Base-by-base conservation (phyloP, 2,888 invertebrate genomes). In the Ornithoptera priamus region DNA sequence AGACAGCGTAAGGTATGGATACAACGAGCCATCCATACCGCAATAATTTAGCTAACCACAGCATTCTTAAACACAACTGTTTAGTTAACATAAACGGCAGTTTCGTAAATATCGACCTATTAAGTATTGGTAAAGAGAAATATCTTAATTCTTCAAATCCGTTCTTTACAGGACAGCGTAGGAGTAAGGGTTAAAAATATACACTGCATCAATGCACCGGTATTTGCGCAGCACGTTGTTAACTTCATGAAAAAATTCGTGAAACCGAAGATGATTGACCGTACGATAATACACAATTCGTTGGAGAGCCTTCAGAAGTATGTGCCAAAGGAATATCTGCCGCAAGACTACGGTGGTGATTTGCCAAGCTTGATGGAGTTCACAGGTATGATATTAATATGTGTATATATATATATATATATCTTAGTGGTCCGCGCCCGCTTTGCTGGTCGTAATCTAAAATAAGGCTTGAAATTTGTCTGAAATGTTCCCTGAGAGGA, bases 101-200 rank as follows among this genome's bases (percentile, higher is more conserved):
- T 39, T 10, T 39, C 39, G 8, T 1, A 46, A 15, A 15, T 15
- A 15, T 46, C 1, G 15, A 46, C 46, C 1, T 30, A 30, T 30
- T 30, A 30, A 30, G 30, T 30, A 30, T 30, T 30, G 5, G 5
- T 30, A 3, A 30, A 15, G 15, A 46, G 15, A 46, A 46, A 15
- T 46, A 46, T 46, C 46, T 15, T 46, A 46, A 46, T 46, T 15
- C 46, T 12, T 46, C 46, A 46, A 46, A 15, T 46, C 15, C 46
- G 69, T 69, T 24, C 65, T n/a, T 88, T 89, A 53, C 79, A 94
- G 94, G 92, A 92, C 76, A 93, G 93, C 0, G 82, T 87, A 17
- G 88, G 92, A 0, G 77, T 86, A 6, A 83, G 87, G 67, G 77
- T 93, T 0, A 81, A 83, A 39, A 85, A 84, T 0, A 85, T 93